phyloP scores from a whole-genome alignment of 2,888 invertebrate genomes.

The Eupithecia dodoneata region DNA sequence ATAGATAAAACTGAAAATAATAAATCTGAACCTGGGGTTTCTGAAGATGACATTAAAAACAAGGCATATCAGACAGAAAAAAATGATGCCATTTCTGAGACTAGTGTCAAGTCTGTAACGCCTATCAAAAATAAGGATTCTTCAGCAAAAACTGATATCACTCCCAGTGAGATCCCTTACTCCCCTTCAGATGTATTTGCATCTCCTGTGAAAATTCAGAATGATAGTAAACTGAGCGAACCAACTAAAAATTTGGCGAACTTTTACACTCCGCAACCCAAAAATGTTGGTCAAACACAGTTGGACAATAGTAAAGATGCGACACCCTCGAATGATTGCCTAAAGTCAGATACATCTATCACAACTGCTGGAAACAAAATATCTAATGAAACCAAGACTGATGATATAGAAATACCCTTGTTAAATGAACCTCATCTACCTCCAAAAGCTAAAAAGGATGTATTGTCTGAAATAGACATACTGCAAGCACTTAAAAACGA shows the following conservation, averaged over 20 bases:
- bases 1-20: not conserved
- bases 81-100: not conserved
- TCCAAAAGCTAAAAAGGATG: conserved; percentile 53
- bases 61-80: not conserved
- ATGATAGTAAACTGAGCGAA: conserved; percentile 5
- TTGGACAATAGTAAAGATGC: not conserved
- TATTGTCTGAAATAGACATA: conserved; percentile 77
- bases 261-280: conserved; percentile 63
- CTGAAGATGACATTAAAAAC: not conserved
- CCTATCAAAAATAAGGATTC: conserved; percentile 15
- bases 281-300: conserved; percentile 25
- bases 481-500: conserved; percentile 79
- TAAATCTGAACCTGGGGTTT: not conserved
- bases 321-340: not conserved
- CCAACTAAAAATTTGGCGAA: conserved; percentile 57
- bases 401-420: conserved; percentile 65
- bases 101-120: not conserved
- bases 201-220: conserved; percentile 10
- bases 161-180: conserved; percentile 5
- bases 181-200: conserved; percentile 16
- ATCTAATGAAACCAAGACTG: conserved; percentile 12
- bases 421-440: conserved; percentile 58
- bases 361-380: not conserved
- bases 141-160: conserved; percentile 10
- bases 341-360: not conserved